Conservation (phyloP, 2,888 invertebrate species). For the Campopleginae sp. region DNA sequence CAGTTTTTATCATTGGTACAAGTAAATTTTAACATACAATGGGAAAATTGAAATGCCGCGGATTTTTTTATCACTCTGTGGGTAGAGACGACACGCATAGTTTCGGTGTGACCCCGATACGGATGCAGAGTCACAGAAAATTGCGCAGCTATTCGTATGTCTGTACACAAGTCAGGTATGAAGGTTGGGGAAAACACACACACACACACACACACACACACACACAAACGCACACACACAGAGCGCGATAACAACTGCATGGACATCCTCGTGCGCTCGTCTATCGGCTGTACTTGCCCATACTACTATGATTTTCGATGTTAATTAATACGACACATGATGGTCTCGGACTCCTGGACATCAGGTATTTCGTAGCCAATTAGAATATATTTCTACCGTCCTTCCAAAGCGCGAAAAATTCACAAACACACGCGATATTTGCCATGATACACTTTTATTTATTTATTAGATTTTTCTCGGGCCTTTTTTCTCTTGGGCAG, state of each 20-base stretch:
- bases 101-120: slow-evolving; percentile 67
- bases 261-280: slow-evolving; percentile 44
- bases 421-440: slow-evolving; percentile 49
- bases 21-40: slow-evolving; percentile 48
- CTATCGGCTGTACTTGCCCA: slow-evolving; percentile 60
- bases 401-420: slow-evolving; percentile 52
- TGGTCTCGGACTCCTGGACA: slow-evolving; percentile 77
- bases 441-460: not conserved
- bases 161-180: not conserved
- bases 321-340: slow-evolving; percentile 77
- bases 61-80: slow-evolving; percentile 34
- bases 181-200: slow-evolving; percentile 23
- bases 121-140: slow-evolving; percentile 66
- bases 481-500: slow-evolving; percentile 1
- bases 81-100: slow-evolving; percentile 54
- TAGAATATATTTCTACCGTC: slow-evolving; percentile 75
- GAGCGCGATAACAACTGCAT: slow-evolving; percentile 25
- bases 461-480: slow-evolving; percentile 20
- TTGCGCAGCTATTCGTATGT: slow-evolving; percentile 48
- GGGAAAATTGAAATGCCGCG: slow-evolving; percentile 35
- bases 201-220: slow-evolving; percentile 12
- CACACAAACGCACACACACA: not conserved
- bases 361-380: slow-evolving; percentile 79
- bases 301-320: slow-evolving; percentile 75
- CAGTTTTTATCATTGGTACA: slow-evolving; percentile 1